Conservation (phyloP, 2,797 vertebrate genomes). For the Typhlichthys eigenmanni region DNA sequence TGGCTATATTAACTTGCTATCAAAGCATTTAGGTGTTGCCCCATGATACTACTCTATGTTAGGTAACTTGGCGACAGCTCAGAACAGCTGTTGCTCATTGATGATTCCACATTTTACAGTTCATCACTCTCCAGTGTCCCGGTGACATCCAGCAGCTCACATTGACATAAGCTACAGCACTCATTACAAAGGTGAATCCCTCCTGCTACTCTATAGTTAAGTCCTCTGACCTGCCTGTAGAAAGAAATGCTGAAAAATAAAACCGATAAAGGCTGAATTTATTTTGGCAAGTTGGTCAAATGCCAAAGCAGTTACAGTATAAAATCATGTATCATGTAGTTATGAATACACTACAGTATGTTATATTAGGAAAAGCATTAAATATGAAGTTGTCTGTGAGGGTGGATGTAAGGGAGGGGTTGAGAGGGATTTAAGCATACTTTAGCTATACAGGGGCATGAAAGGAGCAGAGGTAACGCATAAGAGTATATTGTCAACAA, state of each 20-base stretch:
- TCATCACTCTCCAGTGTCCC: background rate
- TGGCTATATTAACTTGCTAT: no score
- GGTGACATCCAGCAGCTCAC: background rate
- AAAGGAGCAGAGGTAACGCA: no score
- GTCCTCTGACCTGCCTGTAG: background rate
- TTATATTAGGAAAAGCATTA: background rate
- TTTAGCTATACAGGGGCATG: no score
- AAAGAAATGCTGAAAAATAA: no score
- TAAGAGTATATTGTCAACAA: no score
- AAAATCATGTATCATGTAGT: no score
- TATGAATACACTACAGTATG: no score
- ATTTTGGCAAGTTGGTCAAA: slow-evolving; percentile 6
- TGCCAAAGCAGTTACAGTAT: background rate
- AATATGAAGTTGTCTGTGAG: background rate
- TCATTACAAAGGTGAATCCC: background rate
- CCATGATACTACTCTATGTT: no score
- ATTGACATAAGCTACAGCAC: background rate
- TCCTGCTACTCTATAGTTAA: slow-evolving; percentile 7
- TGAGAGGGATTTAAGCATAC: no score
- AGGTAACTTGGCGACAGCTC: no score
- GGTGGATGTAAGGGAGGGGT: no score
- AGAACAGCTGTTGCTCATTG: background rate
- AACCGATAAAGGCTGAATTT: background rate
- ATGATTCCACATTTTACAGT: background rate
- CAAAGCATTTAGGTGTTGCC: no score